Evolutionary conservation across 2,797 vertebrate species (phyloP), one percentile per base, ranked within the genome.

Genomic region (Hoplostethus atlanticus): DNA sequence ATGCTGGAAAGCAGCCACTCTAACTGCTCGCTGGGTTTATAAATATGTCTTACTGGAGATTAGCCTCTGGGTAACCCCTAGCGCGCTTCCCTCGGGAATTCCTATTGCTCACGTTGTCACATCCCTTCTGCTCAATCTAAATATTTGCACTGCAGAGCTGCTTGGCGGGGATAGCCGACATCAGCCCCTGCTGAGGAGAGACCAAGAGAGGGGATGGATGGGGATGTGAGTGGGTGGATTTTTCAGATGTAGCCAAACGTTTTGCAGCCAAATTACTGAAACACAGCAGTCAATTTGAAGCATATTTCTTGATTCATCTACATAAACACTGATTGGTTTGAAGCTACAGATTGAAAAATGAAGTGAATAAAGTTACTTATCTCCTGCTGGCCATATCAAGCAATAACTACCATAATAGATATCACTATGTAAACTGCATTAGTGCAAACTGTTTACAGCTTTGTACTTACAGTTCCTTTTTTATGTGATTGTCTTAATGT

Each of bases 21-120:
- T 78, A 78, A 88, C 84, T 68, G 81, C 60, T 64, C 68, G 73
- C 61, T 16, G 6, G 40, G 76, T 91, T 87, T 90, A 84, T 89
- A 91, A 91, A 91, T 87, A 87, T 88, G 86, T 87, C 84, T 81
- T 83, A 60, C 73, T 1, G 47, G 67, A 85, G 83, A 85, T 91
- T 89, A 90, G 79, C 73, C 77, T 42, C 69, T 69, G 79, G 85
- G 69, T 76, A 84, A 89, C 76, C 75, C 69, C 58, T 44, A 38
- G 59, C 60, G 67, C 66, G 68, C 51, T 55, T 82, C 77, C 80
- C 73, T 15, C 21, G 62, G 73, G 84, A 85, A 70, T 74, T 88
- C 70, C 59, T 52, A 78, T 85, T 83, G 68, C 81, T 84, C 73
- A 86, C 66, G 30, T 53, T 75, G 85, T 87, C 88, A 90, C 79